A percentile compares a stretch with the other conserved stretches of the same genome.
phyloP scores from a whole-genome alignment of 30 jellyfish, hydroid and myxozoan species.

The Euphysa ruthae region DNA sequence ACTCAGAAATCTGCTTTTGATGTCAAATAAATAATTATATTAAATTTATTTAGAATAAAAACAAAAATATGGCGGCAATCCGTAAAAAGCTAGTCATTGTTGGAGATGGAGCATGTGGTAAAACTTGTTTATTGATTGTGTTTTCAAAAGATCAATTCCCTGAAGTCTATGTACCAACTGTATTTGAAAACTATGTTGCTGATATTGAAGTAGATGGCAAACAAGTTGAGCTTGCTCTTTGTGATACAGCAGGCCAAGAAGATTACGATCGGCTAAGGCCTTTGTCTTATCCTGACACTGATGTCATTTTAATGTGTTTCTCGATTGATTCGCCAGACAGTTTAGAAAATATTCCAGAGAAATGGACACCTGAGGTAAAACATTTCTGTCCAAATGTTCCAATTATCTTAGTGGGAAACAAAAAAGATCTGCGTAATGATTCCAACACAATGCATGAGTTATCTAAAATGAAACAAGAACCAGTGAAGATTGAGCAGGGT shows the following conservation, averaged over 20 bases:
- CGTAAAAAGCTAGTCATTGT: constrained; percentile 93
- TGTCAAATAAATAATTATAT: no score
- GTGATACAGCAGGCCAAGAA: constrained; percentile 99
- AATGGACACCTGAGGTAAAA: constrained; percentile 99
- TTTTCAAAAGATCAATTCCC: constrained; percentile 99
- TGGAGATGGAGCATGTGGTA: constrained; percentile 99
- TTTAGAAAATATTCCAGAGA: constrained; percentile 95
- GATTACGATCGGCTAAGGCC: constrained; percentile 98
- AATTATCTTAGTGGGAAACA: constrained; percentile 94
- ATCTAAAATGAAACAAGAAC: constrained; percentile 95
- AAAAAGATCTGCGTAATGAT: constrained; percentile 92
- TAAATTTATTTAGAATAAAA: no score
- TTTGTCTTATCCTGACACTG: constrained; percentile 97
- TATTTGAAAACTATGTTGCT: constrained; percentile 97
- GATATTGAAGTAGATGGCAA: constrained; percentile 94
- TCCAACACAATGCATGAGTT: constrained; percentile 73
- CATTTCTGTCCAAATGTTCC: constrained; percentile 99
- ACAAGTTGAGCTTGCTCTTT: constrained; percentile 96
- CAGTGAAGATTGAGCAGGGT: constrained; percentile 86
- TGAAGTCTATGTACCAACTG: constrained; percentile 99
- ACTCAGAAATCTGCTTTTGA: no score
- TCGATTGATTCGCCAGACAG: constrained; percentile 96
- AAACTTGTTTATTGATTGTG: constrained; percentile 91
- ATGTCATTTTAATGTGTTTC: constrained; percentile 93
- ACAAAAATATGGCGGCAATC: constrained; percentile 79